A percentile compares a stretch with the other conserved stretches of the same genome.
Evolutionary conservation across 2,797 vertebrate species (phyloP).

Genomic region (Ctenochaetus hawaiiensis): DNA sequence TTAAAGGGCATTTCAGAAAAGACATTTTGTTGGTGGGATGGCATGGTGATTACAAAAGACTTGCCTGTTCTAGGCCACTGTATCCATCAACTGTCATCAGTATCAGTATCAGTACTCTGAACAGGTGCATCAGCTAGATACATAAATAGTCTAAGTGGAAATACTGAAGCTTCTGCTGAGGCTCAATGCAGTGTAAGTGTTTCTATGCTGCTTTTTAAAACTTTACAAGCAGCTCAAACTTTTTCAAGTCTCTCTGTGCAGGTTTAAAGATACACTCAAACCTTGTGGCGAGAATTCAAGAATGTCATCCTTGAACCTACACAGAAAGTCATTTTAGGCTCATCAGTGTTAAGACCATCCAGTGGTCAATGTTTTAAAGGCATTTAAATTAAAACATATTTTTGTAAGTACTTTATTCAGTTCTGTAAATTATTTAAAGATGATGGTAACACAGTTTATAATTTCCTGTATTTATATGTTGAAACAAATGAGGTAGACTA

Average conservation of each 20-base stretch:
- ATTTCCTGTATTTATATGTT: neutral
- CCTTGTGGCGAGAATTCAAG: neutral
- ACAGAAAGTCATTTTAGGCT: neutral
- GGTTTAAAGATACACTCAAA: neutral
- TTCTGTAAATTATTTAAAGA: neutral
- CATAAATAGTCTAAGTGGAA: conserved; percentile 3
- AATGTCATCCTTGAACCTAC: neutral
- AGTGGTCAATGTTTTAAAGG: neutral
- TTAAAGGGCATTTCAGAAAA: neutral
- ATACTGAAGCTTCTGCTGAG: conserved; percentile 6
- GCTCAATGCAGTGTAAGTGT: conserved; percentile 3
- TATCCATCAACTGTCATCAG: conserved; percentile 23
- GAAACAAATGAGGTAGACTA: neutral
- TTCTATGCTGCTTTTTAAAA: conserved; percentile 9
- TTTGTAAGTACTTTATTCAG: neutral
- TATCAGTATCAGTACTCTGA: conserved; percentile 19
- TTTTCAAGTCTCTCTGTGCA: neutral
- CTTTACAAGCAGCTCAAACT: conserved; percentile 15
- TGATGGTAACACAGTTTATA: neutral
- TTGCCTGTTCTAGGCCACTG: neutral
- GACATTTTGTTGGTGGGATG: neutral
- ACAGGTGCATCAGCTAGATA: conserved; percentile 29
- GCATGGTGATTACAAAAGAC: neutral
- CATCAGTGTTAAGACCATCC: neutral
- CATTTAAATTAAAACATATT: conserved; percentile 1